Percentiles rank a stretch among this genome's conserved stretches.
These are phyloP conservation scores for Scaptomyza cyrtandrae DNA, from an alignment of 2,888 invertebrate genomes.

Conservation along the genomic window DNA sequence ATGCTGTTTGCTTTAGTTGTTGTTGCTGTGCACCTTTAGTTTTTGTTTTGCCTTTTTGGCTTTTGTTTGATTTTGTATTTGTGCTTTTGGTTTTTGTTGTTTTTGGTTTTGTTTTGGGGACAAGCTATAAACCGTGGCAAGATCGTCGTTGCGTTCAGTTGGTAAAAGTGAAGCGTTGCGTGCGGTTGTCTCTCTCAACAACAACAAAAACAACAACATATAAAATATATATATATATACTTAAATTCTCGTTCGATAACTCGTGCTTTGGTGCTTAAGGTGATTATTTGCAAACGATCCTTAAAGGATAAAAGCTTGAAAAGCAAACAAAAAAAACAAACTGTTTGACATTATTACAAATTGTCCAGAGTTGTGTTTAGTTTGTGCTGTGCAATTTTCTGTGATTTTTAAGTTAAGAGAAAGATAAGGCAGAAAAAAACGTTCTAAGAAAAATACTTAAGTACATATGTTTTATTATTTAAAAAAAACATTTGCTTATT, in stretches of 20 bases:
- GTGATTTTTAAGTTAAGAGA: not conserved
- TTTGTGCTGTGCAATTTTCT: slow-evolving; percentile 33
- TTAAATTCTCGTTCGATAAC: slow-evolving; percentile 27
- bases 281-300: slow-evolving; percentile 50
- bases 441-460: too few relatives aligned
- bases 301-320: slow-evolving; percentile 29
- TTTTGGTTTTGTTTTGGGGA: slow-evolving; percentile 77
- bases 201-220: slow-evolving; percentile 22
- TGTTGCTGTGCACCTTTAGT: slow-evolving; percentile 28
- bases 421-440: not conserved
- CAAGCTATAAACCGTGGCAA: slow-evolving; percentile 85
- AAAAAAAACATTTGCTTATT: too few relatives aligned
- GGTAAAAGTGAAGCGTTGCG: slow-evolving; percentile 84
- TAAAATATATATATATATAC: slow-evolving; percentile 14
- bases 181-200: slow-evolving; percentile 75
- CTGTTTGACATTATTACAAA: slow-evolving; percentile 11
- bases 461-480: too few relatives aligned
- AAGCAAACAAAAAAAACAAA: not conserved
- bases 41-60: slow-evolving; percentile 8
- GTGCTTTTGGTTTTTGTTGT: slow-evolving; percentile 49
- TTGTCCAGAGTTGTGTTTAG: not conserved
- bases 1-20: slow-evolving; percentile 19
- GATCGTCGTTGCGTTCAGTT: slow-evolving; percentile 84
- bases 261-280: slow-evolving; percentile 45
- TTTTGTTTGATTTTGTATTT: slow-evolving; percentile 8